Base-by-base conservation (phyloP, 1,140 invertebrate species). In the Cherax destructor region DNA sequence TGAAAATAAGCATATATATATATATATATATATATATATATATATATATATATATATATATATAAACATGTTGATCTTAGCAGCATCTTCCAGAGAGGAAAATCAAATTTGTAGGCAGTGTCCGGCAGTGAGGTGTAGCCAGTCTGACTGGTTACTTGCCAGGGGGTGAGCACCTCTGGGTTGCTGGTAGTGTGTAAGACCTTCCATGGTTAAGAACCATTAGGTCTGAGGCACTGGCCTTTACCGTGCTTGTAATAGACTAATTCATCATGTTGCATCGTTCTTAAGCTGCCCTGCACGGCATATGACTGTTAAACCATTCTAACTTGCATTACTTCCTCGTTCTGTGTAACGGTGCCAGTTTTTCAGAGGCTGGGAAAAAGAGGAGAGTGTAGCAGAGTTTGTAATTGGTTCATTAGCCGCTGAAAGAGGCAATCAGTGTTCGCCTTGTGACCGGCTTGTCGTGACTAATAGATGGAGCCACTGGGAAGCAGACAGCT, bases 381-480 rank as follows among this genome's bases (percentile, higher is more conserved):
- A 81, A 76, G 47, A 41, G 72, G 50, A 88, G 24, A 59, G 74
- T 83, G 87, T 89, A 83, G 79, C 87, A 81, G 87, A 65, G 83
- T 89, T 18, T 18, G 87, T 89, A 83, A 83, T 89, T 83, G 87
- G 79, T 89, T 89, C 87, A 89, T 89, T 83, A 83, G 79, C 80
- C 80, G 79, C 80, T 74, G 61, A 89, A 89, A 89, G 86, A 83
- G 65, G 65, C 87, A 89, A 89, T 89, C 87, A 89, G 87, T 89
- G 87, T 80, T 89, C 87, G 79, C 87, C 87, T 83, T 89, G 87
- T 88, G 86, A 88, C 86, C 86, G 86, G 79, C 83, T 41, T 89
- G 79, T 89, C 87, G 87, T 89, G 87, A 89, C 87, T 89, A 83
- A 89, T 89, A 83, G 87, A 89, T 88, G 86, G 86, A 83, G 76